Evolutionary conservation across 2,113 vertebrate genomes (phyloP), one percentile per base, ranked within the genome.

Genomic region (Physeter macrocephalus): DNA sequence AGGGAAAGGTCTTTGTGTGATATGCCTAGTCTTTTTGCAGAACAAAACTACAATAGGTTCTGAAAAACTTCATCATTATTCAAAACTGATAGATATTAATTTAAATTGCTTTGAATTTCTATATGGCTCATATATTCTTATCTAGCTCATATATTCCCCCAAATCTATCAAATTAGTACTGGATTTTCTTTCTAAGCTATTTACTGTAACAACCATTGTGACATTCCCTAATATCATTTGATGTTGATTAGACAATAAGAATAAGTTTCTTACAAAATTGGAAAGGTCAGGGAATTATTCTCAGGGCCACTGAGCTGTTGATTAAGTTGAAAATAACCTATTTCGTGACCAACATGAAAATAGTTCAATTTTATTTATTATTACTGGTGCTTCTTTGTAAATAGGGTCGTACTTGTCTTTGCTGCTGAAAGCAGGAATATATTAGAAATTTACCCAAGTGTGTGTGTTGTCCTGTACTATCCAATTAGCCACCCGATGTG

Each of bases 21-120:
- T 66, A 62, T 11, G 18, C 36, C 27, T 91, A 72, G 34, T 84
- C 62, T 75, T 77, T 89, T 67, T 90, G 13, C 20, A 94, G 61
- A 96, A 66, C 12, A 95, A 83, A 94, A 18, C 23, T 74, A 29
- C 17, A 69, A 88, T 96, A 66, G 39, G 8, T 83, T 97, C 49
- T 86, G 67, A 88, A 89, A 78, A 83, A 74, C 46, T 80, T 97
- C 21, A 59, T 96, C 18, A 78, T 97, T 59, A 64, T 95, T 98
- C 88, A 91, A 94, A 96, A 97, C 75, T 71, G 62, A 90, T 96
- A 94, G 81, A 52, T 94, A 96, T 52, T 94, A 80, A 78, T 96
- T 14, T 97, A 97, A 80, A 90, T 98, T 97, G 49, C 34, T 84
- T 18, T 91, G 94, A 93, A 92, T 96, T 96, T 97, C 25, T 83